Evolutionary conservation across 1,140 invertebrate species (phyloP).

Genomic region (Cydia splendana): DNA sequence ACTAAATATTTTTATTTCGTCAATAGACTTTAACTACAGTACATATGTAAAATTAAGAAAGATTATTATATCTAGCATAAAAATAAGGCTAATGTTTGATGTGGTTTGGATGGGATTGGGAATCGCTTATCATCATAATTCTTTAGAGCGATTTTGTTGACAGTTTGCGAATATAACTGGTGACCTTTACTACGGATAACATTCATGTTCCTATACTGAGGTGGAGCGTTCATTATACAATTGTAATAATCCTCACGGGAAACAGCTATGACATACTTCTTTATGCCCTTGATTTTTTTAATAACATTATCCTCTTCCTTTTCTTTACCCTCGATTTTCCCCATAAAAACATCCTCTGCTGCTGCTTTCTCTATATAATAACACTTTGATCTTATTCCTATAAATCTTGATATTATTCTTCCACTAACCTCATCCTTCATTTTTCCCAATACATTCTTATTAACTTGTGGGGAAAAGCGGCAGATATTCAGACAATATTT

Average conservation of each 20-base stretch:
- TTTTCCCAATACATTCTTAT: constrained; percentile 1
- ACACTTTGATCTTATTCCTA: neutral
- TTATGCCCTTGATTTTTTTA: neutral
- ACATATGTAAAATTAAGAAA: too few relatives aligned
- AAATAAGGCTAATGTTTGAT: constrained; percentile 16
- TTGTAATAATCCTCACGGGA: too few relatives aligned
- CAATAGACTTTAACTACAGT: too few relatives aligned
- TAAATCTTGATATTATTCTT: neutral
- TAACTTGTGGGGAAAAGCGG: too few relatives aligned
- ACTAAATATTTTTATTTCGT: too few relatives aligned
- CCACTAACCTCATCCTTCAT: neutral
- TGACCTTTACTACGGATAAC: neutral
- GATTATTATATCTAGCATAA: neutral
- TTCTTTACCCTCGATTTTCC: too few relatives aligned
- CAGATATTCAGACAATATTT: too few relatives aligned
- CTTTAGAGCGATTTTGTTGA: neutral
- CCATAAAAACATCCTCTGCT: too few relatives aligned
- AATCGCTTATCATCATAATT: constrained; percentile 5
- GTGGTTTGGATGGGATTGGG: neutral
- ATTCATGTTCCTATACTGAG: neutral
- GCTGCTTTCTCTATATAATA: neutral
- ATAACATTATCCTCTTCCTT: neutral
- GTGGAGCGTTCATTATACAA: neutral
- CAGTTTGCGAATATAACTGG: neutral
- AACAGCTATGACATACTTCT: neutral